These are phyloP conservation scores for Lithosia quadra DNA, from an alignment of 2,888 invertebrate genomes.

Conservation along the genomic window DNA sequence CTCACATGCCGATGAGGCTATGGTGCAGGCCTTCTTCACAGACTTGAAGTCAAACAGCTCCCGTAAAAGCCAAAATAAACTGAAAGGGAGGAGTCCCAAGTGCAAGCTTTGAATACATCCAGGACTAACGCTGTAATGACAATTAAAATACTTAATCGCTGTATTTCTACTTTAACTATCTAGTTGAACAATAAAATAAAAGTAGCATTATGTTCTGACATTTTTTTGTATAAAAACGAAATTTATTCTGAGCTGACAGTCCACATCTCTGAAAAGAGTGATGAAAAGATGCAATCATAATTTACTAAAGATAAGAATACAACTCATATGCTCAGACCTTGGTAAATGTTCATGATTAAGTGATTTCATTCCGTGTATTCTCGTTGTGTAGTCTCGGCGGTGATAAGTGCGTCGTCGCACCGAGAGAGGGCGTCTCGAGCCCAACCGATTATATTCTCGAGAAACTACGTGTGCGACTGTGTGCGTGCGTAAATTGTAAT, in stretches of 20 bases:
- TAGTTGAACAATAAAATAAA: background rate
- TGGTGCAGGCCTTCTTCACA: too few species aligned
- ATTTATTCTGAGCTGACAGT: background rate
- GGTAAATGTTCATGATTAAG: conserved; percentile 16
- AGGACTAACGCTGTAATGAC: too few species aligned
- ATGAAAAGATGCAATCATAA: conserved; percentile 4
- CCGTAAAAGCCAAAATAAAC: too few species aligned
- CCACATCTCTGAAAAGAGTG: background rate
- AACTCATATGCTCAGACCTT: conserved; percentile 12
- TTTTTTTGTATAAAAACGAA: background rate
- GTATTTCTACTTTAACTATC: too few species aligned
- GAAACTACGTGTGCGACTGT: background rate
- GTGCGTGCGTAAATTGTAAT: background rate
- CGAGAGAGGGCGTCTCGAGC: background rate
- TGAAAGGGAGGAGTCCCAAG: too few species aligned
- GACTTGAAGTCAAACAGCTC: too few species aligned
- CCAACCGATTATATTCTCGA: background rate
- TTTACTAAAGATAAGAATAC: background rate
- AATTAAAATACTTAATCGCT: too few species aligned
- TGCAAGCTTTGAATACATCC: too few species aligned
- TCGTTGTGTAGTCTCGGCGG: conserved; percentile 9
- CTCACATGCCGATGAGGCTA: too few species aligned
- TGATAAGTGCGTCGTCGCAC: background rate
- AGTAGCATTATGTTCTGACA: background rate
- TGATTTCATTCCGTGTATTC: background rate